phyloP scores from a whole-genome alignment of 2,888 invertebrate genomes.

The Anoncus sp. region DNA sequence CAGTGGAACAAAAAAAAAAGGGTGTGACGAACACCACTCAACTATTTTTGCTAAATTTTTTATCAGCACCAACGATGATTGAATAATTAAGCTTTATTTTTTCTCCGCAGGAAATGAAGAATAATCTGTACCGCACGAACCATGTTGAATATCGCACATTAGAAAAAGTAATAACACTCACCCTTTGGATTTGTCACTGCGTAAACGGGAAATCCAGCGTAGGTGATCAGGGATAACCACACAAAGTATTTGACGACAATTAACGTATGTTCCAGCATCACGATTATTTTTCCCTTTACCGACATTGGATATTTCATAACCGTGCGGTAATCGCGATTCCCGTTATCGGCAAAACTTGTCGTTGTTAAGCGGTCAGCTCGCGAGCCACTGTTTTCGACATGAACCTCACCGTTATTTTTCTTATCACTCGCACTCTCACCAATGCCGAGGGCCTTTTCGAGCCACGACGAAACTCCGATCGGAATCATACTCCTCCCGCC shows the following conservation, averaged over 20 bases:
- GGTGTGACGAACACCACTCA: conserved; percentile 9
- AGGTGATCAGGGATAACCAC: conserved; percentile 44
- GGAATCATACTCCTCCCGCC: conserved; percentile 17
- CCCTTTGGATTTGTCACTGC: conserved; percentile 49
- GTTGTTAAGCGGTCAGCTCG: conserved; percentile 14
- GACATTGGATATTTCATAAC: conserved; percentile 22
- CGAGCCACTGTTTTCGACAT: conserved; percentile 29
- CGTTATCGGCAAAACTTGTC: neutral
- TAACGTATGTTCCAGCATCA: conserved; percentile 37
- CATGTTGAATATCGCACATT: neutral
- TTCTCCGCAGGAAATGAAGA: neutral
- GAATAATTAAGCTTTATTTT: neutral
- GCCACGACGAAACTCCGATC: conserved; percentile 42
- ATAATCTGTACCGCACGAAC: neutral
- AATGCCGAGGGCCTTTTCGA: conserved; percentile 16
- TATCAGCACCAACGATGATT: neutral
- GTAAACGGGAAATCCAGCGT: conserved; percentile 43
- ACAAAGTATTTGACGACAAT: conserved; percentile 51
- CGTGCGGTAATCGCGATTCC: conserved; percentile 20
- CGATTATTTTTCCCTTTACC: conserved; percentile 14
- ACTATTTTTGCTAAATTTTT: neutral
- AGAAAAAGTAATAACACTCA: conserved; percentile 42
- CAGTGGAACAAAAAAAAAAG: neutral
- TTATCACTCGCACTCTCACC: conserved; percentile 26
- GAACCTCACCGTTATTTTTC: conserved; percentile 26